These are phyloP conservation scores for Agelaius phoeniceus DNA, from an alignment of 2,113 vertebrate genomes.

Conservation along the genomic window DNA sequence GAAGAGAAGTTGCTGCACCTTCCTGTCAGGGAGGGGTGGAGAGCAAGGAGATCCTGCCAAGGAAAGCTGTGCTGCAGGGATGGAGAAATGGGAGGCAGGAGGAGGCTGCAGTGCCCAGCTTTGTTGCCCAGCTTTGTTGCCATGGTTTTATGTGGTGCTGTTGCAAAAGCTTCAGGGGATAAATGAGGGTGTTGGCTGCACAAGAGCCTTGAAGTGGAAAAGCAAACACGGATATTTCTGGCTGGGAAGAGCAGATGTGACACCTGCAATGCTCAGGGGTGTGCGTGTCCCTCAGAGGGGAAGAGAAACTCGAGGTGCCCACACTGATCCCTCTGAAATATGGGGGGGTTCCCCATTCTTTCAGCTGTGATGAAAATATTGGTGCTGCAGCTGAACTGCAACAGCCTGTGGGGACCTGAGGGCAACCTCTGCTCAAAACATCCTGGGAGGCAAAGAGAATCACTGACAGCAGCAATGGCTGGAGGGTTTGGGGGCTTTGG, in stretches of 20 bases:
- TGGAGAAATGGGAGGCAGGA: not conserved
- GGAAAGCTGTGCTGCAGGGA: not conserved
- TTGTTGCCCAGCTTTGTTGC: not conserved
- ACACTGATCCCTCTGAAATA: not conserved
- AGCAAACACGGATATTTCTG: not conserved
- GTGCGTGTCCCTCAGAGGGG: not conserved
- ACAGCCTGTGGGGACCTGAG: not conserved
- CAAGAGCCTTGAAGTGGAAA: not conserved
- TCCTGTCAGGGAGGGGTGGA: not conserved
- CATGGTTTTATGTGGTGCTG: not conserved
- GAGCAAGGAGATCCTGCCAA: not conserved
- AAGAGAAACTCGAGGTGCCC: not conserved
- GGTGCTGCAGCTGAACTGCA: not conserved
- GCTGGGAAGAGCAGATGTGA: not conserved
- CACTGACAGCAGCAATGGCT: not conserved
- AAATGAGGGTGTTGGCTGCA: not conserved
- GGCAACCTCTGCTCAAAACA: not conserved
- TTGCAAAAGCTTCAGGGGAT: not conserved
- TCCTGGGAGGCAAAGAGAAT: not conserved
- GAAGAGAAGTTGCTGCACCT: not conserved
- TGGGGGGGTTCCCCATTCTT: not conserved
- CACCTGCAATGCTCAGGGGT: not conserved
- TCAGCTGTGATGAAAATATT: not conserved
- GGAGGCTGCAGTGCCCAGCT: not conserved
- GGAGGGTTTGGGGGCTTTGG: fast-evolving